Evolutionary conservation across 2,113 vertebrate species (phyloP), one percentile per base, ranked within the genome.

Genomic region (Bubo scandiacus): DNA sequence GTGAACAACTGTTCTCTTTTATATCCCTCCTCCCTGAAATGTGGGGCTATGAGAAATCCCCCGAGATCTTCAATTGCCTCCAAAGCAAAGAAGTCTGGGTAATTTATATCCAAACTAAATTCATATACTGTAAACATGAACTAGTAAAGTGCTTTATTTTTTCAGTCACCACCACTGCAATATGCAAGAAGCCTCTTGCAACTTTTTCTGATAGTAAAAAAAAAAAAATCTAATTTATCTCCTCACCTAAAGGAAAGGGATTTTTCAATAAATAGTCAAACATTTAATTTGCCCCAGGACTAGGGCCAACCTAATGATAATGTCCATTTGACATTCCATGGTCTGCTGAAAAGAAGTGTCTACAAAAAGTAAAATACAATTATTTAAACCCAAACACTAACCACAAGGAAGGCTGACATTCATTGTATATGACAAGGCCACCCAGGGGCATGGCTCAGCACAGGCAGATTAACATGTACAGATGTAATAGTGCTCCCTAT

Each of bases 391-490:
- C 78, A 94, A 96, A 80, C 77, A 61, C 81, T 91, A 85, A 85
- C 66, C 84, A 75, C 51, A 11, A 59, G 93, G 65, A 92, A 75
- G 84, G 87, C 62, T 96, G 93, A 97, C 90, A 72, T 90, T 94
- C 92, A 96, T 95, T 96, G 95, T 68, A 8, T 51, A 80, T 92
- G 95, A 96, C 96, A 97, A 94, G 96, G 93, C 96, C 96, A 97
- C 94, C 95, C 96, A 96, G 95, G 94, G 94, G 94, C 96, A 96
- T 25, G 42, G 95, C 93, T 96, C 94, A 81, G 94, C 91, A 57
- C 34, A 2, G 84, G 89, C 93, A 95, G 87, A 97, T 95, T 94
- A 96, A 94, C 93, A 90, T 87, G 93, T 87, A 94, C 92, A 94
- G 90, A 94, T 95, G 94, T 90, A 94, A 43, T 4, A 52, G 61